phyloP scores from a whole-genome alignment of 1,140 invertebrate species.

The Calosoma granatense region DNA sequence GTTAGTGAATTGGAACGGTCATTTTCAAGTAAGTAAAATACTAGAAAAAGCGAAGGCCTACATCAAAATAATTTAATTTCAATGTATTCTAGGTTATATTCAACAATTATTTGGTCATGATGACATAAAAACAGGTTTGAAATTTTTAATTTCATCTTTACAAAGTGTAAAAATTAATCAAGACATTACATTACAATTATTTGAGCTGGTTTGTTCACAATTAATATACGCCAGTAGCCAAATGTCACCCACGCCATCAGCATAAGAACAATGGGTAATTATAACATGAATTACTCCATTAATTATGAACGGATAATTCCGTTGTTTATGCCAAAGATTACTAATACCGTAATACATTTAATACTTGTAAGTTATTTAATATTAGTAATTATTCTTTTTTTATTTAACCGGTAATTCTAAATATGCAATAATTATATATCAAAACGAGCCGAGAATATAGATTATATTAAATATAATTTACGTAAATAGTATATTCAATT shows the following conservation, averaged over 20 bases:
- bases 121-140: conserved; percentile 18
- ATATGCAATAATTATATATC: no score
- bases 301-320: no score
- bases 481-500: no score
- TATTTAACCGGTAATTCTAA: no score
- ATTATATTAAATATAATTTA: no score
- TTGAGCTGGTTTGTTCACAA: conserved; percentile 27
- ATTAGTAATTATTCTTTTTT: no score
- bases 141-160: conserved; percentile 24
- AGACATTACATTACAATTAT: conserved; percentile 29
- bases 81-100: conserved; percentile 20
- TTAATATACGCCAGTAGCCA: conserved; percentile 24
- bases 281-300: no score
- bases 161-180: conserved; percentile 30
- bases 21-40: conserved; percentile 14
- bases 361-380: no score
- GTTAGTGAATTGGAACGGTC: not conserved
- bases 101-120: conserved; percentile 21
- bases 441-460: no score
- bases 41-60: not conserved
- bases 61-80: conserved; percentile 5
- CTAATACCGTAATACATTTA: no score
- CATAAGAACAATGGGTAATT: no score
- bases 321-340: no score
- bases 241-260: conserved; percentile 12